Percentiles rank a stretch among this genome's conserved stretches.
Conservation (phyloP, 2,888 invertebrate species). For the Rotaria magnacalcarata region DNA sequence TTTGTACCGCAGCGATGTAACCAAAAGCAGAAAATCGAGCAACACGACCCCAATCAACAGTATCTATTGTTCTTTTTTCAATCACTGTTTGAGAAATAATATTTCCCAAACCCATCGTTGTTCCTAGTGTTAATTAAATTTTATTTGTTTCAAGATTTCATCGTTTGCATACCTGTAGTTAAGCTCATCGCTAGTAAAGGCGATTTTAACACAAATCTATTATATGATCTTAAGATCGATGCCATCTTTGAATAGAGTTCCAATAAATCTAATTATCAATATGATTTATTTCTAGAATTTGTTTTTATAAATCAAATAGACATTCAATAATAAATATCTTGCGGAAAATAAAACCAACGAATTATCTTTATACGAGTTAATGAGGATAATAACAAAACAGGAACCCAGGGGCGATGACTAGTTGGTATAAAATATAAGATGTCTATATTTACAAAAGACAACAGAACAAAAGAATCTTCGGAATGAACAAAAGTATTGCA, state of each 20-base stretch:
- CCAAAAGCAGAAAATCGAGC: slow-evolving; percentile 41
- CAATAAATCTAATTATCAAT: background rate
- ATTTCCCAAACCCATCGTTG: slow-evolving; percentile 43
- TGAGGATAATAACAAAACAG: background rate
- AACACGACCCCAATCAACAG: slow-evolving; percentile 30
- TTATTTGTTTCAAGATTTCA: background rate
- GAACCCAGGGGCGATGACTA: background rate
- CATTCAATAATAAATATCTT: background rate
- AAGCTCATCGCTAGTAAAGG: slow-evolving; percentile 40
- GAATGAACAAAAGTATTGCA: background rate
- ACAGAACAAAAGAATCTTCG: background rate
- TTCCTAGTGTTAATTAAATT: background rate
- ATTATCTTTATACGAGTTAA: background rate
- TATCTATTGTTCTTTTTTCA: slow-evolving; percentile 20
- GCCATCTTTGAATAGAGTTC: background rate
- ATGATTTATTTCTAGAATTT: background rate
- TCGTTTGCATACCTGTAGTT: slow-evolving; percentile 31
- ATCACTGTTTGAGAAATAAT: slow-evolving; percentile 42
- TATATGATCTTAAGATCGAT: slow-evolving; percentile 5
- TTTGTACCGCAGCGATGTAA: slow-evolving; percentile 36
- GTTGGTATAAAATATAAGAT: background rate
- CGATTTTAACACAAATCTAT: slow-evolving; percentile 24
- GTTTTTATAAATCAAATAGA: background rate
- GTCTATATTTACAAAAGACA: background rate
- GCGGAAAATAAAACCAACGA: background rate